These are phyloP conservation scores for Neoarius graeffei DNA, from an alignment of 2,113 vertebrate species.

Conservation along the genomic window DNA sequence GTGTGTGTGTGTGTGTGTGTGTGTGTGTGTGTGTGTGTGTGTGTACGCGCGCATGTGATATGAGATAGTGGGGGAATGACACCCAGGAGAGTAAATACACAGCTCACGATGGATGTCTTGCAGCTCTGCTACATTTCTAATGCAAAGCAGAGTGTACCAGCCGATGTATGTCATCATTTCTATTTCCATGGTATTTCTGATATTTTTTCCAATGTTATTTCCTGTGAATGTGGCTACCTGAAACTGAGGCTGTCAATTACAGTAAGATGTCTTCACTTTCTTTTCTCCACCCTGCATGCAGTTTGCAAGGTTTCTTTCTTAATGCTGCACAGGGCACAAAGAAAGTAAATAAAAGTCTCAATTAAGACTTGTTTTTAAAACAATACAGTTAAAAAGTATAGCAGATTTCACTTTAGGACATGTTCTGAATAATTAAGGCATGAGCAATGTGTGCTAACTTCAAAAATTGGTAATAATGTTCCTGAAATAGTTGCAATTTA, in stretches of 20 bases:
- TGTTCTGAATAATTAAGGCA: background rate
- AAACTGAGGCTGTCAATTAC: conserved; percentile 52
- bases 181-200: conserved; percentile 47
- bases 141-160: conserved; percentile 2
- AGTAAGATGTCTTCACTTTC: conserved; percentile 50
- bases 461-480: background rate
- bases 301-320: conserved; percentile 39
- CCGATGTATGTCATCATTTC: conserved; percentile 13
- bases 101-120: conserved; percentile 37
- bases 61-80: conserved; percentile 20
- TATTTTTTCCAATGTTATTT: conserved; percentile 59
- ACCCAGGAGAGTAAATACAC: conserved; percentile 29
- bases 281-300: conserved; percentile 43
- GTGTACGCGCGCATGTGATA: conserved; percentile 1
- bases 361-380: background rate
- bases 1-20: conserved; percentile 4
- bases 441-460: background rate
- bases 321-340: conserved; percentile 28
- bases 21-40: conserved; percentile 5
- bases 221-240: conserved; percentile 52
- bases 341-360: background rate
- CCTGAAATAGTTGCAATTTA: background rate
- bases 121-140: conserved; percentile 46
- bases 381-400: background rate
- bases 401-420: background rate